Percentiles rank a stretch among this genome's conserved stretches.
Evolutionary conservation across 2,113 vertebrate genomes (phyloP).

Genomic region (Fregata magnificens): DNA sequence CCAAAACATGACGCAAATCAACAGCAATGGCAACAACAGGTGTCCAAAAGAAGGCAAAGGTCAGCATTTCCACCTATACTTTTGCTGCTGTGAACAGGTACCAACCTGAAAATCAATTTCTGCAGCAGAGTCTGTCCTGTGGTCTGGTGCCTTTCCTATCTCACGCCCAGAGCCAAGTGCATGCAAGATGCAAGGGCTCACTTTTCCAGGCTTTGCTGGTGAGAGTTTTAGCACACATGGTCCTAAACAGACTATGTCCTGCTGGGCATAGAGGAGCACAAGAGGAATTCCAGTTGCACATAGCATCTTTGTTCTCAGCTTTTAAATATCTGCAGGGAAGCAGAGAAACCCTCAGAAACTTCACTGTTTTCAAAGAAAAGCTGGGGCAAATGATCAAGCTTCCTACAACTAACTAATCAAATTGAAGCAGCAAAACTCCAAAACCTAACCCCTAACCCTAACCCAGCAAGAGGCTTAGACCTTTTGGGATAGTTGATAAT

Average conservation of each 20-base stretch:
- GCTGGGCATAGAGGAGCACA: neutral
- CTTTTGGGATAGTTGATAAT: neutral
- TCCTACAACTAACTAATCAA: neutral
- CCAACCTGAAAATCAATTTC: neutral
- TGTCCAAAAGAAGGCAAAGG: neutral
- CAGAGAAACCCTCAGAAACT: neutral
- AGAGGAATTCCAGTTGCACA: neutral
- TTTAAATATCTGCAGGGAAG: neutral
- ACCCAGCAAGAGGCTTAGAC: neutral
- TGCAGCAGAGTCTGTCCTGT: neutral
- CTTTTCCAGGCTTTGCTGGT: neutral
- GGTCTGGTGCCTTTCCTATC: neutral
- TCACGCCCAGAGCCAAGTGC: neutral
- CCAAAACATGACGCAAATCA: neutral
- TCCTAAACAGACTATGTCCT: neutral
- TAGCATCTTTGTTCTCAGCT: neutral
- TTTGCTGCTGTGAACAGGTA: neutral
- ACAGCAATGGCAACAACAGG: neutral
- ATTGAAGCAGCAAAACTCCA: neutral
- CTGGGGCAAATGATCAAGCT: neutral
- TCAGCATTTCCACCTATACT: neutral
- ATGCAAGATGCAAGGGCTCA: neutral
- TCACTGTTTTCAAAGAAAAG: neutral
- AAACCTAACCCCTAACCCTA: too few species aligned
- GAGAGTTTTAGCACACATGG: neutral